phyloP scores from a whole-genome alignment of 2,888 invertebrate genomes.

The Drosophila limbata region DNA sequence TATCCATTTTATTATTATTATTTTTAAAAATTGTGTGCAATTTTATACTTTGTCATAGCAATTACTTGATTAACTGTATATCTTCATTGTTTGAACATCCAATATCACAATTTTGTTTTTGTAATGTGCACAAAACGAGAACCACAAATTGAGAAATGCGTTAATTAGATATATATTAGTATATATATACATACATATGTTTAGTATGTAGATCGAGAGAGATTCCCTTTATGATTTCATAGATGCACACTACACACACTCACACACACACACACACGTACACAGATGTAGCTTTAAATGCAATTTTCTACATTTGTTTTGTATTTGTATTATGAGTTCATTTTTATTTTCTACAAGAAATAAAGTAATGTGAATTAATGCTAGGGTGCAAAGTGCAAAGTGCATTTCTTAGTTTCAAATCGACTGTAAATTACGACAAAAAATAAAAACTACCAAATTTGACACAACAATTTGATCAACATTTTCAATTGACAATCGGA shows the following conservation, averaged over 20 bases:
- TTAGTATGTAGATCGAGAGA: conserved; percentile 31
- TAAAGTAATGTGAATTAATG: conserved; percentile 4
- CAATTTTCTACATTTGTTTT: conserved; percentile 62
- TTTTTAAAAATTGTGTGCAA: not conserved
- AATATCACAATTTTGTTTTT: conserved; percentile 35
- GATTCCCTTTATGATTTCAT: conserved; percentile 22
- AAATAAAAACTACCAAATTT: not conserved
- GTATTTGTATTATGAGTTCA: conserved; percentile 22
- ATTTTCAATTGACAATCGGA: conserved; percentile 42
- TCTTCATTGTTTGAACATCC: conserved; percentile 10
- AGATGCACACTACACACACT: conserved; percentile 22
- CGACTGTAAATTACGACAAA: conserved; percentile 52
- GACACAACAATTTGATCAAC: conserved; percentile 11
- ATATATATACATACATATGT: conserved; percentile 23
- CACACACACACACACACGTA: conserved; percentile 10
- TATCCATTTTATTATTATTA: not conserved
- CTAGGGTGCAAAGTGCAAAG: conserved; percentile 21
- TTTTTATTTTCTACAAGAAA: conserved; percentile 28
- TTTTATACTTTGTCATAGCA: not conserved
- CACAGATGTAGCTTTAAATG: conserved; percentile 52
- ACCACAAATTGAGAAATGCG: conserved; percentile 25
- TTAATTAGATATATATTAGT: conserved; percentile 24
- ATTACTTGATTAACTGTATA: not conserved
- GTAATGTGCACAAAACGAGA: conserved; percentile 54
- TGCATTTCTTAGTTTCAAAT: conserved; percentile 38